Evolutionary conservation across 2,888 invertebrate species (phyloP).

Genomic region (Brachyopa scutellaris): DNA sequence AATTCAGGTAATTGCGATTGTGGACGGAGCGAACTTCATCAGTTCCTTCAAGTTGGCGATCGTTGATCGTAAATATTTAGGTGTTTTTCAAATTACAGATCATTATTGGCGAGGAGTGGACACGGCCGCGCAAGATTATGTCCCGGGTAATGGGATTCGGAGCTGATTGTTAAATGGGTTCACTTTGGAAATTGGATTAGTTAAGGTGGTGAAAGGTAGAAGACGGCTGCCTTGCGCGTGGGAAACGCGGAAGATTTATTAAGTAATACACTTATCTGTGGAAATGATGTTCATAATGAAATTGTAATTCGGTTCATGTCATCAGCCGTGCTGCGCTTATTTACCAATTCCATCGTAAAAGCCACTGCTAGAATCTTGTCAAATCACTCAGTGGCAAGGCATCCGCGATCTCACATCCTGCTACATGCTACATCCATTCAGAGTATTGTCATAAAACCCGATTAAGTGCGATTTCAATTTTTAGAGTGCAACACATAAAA

Average conservation of each 20-base stretch:
- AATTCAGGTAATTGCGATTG: constrained; percentile 53
- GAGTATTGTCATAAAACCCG: constrained; percentile 44
- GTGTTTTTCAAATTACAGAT: constrained; percentile 80
- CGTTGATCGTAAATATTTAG: constrained; percentile 76
- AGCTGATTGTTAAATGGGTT: constrained; percentile 64
- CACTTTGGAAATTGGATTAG: constrained; percentile 66
- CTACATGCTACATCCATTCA: neutral
- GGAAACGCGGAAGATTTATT: constrained; percentile 53
- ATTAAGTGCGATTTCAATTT: constrained; percentile 54
- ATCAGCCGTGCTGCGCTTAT: neutral
- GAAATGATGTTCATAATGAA: neutral
- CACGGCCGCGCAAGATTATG: constrained; percentile 61
- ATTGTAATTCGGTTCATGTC: neutral
- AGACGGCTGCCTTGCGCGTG: constrained; percentile 51
- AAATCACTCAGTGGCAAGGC: constrained; percentile 12
- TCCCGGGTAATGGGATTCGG: constrained; percentile 52
- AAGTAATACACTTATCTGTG: constrained; percentile 7
- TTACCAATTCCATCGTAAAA: constrained; percentile 42
- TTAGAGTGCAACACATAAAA: constrained; percentile 50
- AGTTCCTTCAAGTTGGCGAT: constrained; percentile 51
- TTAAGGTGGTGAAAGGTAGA: constrained; percentile 66
- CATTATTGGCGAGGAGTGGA: constrained; percentile 75
- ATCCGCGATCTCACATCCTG: constrained; percentile 61
- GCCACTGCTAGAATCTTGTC: constrained; percentile 49
- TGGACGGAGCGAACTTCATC: constrained; percentile 35